These are phyloP conservation scores for Lamellibrachia satsuma DNA, from an alignment of 2,888 invertebrate genomes.

Conservation along the genomic window DNA sequence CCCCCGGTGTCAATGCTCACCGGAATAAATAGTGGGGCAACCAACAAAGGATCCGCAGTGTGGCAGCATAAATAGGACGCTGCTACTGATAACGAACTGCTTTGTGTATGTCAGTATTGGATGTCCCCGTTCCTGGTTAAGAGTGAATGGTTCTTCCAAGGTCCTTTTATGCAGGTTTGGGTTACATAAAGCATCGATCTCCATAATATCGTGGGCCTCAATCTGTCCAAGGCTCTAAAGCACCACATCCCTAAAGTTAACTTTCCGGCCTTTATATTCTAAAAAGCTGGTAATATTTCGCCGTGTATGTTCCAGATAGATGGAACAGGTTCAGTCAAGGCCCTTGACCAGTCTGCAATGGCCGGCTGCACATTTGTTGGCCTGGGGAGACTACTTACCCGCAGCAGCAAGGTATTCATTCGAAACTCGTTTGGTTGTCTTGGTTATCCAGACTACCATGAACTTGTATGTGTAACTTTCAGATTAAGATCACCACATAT, in stretches of 20 bases:
- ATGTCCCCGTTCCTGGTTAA: too few relatives aligned
- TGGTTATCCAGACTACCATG: background rate
- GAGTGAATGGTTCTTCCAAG: background rate
- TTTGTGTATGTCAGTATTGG: too few relatives aligned
- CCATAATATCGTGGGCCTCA: background rate
- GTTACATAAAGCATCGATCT: background rate
- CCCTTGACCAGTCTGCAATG: background rate
- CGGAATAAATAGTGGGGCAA: too few relatives aligned
- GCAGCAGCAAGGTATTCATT: background rate
- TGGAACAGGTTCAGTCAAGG: background rate
- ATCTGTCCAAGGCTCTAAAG: background rate
- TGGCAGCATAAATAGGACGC: background rate
- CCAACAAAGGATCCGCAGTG: too few relatives aligned
- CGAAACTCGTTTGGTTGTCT: background rate
- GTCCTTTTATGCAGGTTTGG: background rate
- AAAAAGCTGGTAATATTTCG: background rate
- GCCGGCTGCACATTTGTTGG: background rate
- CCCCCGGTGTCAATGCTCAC: too few relatives aligned
- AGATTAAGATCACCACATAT: too few relatives aligned
- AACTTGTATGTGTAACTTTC: too few relatives aligned
- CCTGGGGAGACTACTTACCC: background rate
- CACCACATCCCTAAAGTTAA: background rate
- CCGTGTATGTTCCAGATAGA: background rate
- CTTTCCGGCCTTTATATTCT: background rate
- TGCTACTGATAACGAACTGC: too few relatives aligned